These are phyloP conservation scores for Zosterops japonicus DNA, from an alignment of 2,113 vertebrate genomes.

Conservation along the genomic window DNA sequence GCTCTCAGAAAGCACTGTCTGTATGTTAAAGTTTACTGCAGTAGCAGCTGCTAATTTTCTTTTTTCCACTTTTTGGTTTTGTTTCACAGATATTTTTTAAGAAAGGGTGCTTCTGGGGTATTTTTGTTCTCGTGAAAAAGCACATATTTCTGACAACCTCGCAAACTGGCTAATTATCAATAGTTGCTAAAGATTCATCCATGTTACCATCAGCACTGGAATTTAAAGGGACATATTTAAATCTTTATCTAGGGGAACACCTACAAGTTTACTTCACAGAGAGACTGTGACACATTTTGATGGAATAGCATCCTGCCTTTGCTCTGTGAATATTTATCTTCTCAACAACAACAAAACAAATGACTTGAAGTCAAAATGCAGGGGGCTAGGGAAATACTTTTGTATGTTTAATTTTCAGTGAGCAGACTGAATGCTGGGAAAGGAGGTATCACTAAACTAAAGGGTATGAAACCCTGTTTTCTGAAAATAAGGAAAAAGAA, in stretches of 20 bases:
- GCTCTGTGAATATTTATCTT: background rate
- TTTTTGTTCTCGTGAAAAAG: background rate
- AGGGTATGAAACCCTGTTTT: background rate
- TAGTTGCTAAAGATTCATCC: conserved; percentile 12
- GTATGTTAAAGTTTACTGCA: conserved; percentile 48
- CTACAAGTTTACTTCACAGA: background rate
- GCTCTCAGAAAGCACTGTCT: conserved; percentile 56
- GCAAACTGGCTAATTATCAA: conserved; percentile 34
- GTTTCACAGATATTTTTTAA: conserved; percentile 52
- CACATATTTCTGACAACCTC: background rate
- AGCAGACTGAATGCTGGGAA: background rate
- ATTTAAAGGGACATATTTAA: background rate
- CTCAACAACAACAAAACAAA: background rate
- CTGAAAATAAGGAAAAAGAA: background rate
- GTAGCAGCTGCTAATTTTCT: conserved; percentile 46
- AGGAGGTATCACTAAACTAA: background rate
- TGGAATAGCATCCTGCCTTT: background rate
- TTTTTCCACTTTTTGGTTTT: conserved; percentile 32
- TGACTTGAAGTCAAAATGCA: background rate
- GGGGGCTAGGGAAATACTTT: background rate
- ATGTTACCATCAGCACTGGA: background rate
- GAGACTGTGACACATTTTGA: background rate
- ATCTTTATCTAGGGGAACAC: background rate
- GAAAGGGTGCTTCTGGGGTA: background rate
- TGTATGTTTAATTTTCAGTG: background rate